Evolutionary conservation across 2,797 vertebrate species (phyloP).

Genomic region (Erpetoichthys calabaricus): DNA sequence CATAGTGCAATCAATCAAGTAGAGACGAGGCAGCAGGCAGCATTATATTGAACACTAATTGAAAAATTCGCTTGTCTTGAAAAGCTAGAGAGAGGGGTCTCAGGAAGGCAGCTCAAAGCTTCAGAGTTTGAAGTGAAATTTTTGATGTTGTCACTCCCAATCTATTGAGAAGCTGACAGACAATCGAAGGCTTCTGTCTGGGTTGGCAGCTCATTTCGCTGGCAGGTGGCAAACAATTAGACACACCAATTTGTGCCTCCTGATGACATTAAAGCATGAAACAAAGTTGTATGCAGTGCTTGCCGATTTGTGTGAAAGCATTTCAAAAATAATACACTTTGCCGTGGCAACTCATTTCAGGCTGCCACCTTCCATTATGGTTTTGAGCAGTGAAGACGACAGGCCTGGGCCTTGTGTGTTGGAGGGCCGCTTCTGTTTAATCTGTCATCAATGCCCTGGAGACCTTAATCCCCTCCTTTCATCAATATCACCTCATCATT

Average conservation of each 20-base stretch:
- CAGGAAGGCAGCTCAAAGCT: conserved; percentile 51
- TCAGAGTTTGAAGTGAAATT: conserved; percentile 57
- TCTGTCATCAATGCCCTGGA: conserved; percentile 88
- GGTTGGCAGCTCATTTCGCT: conserved; percentile 84
- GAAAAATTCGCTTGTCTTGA: conserved; percentile 59
- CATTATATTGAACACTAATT: conserved; percentile 52
- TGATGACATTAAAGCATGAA: conserved; percentile 86
- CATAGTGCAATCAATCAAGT: conserved; percentile 51
- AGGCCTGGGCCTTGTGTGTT: conserved; percentile 58
- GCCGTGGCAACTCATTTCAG: conserved; percentile 88
- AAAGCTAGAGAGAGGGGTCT: conserved; percentile 47
- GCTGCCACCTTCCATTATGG: conserved; percentile 92
- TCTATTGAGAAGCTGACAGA: conserved; percentile 75
- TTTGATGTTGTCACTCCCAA: conserved; percentile 94
- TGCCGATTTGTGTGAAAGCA: conserved; percentile 96
- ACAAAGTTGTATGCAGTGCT: conserved; percentile 78
- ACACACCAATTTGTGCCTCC: conserved; percentile 89
- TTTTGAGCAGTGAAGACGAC: conserved; percentile 80
- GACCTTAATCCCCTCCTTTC: conserved; percentile 75
- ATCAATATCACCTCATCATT: conserved; percentile 72
- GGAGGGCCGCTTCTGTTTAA: conserved; percentile 88
- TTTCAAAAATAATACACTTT: conserved; percentile 99
- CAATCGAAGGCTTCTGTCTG: conserved; percentile 78
- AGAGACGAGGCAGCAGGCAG: conserved; percentile 44
- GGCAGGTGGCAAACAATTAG: conserved; percentile 99